Evolutionary conservation across 2,797 vertebrate species (phyloP), one percentile per base, ranked within the genome.

Genomic region (Anguilla pacifica): DNA sequence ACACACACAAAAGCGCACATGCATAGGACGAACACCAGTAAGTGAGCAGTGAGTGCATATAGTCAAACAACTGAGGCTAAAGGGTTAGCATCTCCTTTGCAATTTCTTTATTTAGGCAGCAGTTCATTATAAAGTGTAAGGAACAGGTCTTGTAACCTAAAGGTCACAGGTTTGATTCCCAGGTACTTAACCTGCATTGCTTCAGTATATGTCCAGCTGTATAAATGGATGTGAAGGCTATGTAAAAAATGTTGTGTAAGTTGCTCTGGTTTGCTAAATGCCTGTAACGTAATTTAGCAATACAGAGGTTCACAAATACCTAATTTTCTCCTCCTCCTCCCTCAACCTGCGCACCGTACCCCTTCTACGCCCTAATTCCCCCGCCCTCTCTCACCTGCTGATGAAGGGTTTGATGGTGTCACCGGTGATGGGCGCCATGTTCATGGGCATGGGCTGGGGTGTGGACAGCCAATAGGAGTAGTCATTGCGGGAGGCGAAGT

Each of bases 391-490:
- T 6, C 87, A 99, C 98, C 98, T 96, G 96, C 98, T 98, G 88
- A 99, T 99, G 94, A 93, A 98, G 0, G 98, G 98, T 92, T 98
- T 96, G 90, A 99, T 99, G 92, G 88, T 91, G 53, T 96, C 96
- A 83, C 98, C 98, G 0, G 95, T 97, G 92, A 99, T 94, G 1
- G 98, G 97, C 55, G 97, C 97, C 98, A 99, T 99, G 93, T 90
- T 97, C 95, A 96, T 96, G 0, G 98, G 97, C 98, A 99, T 98
- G 17, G 97, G 95, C 89, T 97, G 93, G 0, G 97, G 97, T 0
- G 98, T 99, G 4, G 98, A 98, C 1, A 99, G 96, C 98, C 98
- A 99, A 87, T 98, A 99, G 89, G 99, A 99, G 92, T 99, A 99
- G 92, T 99, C 99, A 86, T 99, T 99, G 89, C 99, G 97, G 55